Conservation (phyloP, 2,888 invertebrate genomes). For the Agonopterix subpropinquella region DNA sequence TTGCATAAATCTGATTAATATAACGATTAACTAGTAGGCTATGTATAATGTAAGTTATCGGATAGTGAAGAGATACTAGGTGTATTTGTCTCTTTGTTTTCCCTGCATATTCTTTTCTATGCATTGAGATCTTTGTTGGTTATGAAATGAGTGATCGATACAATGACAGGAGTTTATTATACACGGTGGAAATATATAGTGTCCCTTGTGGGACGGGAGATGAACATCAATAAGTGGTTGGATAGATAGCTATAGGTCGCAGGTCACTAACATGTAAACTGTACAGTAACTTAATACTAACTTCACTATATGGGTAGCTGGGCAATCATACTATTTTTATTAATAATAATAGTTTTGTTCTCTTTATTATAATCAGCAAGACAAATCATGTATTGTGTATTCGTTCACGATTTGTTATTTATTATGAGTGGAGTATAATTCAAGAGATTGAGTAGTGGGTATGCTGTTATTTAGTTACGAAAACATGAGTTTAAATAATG, state of each 20-base stretch:
- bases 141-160: not conserved
- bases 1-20: conserved; percentile 71
- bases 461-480: conserved; percentile 22
- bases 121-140: conserved; percentile 24
- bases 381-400: conserved; percentile 53
- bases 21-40: conserved; percentile 58
- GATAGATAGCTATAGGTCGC: conserved; percentile 57
- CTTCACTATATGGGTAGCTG: conserved; percentile 71
- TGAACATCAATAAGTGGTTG: conserved; percentile 44
- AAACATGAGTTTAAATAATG: conserved; percentile 1
- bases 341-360: conserved; percentile 53
- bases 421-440: conserved; percentile 30
- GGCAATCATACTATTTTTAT: conserved; percentile 68
- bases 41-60: conserved; percentile 50
- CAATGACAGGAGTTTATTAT: not conserved
- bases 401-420: conserved; percentile 48
- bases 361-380: conserved; percentile 47
- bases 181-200: not conserved
- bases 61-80: conserved; percentile 49
- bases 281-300: conserved; percentile 71
- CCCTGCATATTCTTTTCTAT: conserved; percentile 31
- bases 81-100: conserved; percentile 35
- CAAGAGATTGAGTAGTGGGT: conserved; percentile 34
- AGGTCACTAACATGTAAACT: conserved; percentile 54
- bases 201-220: conserved; percentile 33